These are phyloP conservation scores for Lasioglossum morio DNA, from an alignment of 2,888 invertebrate genomes.

Conservation along the genomic window DNA sequence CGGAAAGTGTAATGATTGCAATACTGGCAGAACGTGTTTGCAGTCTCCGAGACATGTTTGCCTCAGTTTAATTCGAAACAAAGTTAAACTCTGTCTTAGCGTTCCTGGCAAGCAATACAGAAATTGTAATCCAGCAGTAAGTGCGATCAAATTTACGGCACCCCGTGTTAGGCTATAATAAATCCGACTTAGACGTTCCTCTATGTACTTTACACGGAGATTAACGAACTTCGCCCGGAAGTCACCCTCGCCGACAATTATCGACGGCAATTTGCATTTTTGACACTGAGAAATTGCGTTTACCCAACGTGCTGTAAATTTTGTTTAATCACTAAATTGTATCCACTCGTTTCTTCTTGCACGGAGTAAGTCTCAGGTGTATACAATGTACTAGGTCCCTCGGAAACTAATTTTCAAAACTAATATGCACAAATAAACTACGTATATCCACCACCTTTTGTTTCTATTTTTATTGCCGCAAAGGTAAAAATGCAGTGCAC, in stretches of 20 bases:
- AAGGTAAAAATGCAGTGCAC: too few relatives aligned
- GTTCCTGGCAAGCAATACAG: not conserved
- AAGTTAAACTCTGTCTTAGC: not conserved
- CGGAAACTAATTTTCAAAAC: too few relatives aligned
- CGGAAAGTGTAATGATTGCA: too few relatives aligned
- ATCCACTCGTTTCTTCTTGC: too few relatives aligned
- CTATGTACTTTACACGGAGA: not conserved
- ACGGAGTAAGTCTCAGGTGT: too few relatives aligned
- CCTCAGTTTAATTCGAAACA: conserved; percentile 3
- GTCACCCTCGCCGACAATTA: not conserved
- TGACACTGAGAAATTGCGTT: not conserved
- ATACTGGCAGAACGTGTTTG: not conserved
- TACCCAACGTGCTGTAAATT: not conserved
- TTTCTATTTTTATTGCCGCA: too few relatives aligned
- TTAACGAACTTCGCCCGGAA: conserved; percentile 12
- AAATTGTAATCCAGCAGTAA: conserved; percentile 22
- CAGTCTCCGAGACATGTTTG: not conserved
- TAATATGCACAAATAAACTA: too few relatives aligned
- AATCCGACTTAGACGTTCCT: not conserved
- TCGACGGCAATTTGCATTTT: conserved; percentile 2
- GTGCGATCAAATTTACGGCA: conserved; percentile 1
- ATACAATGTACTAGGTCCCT: too few relatives aligned
- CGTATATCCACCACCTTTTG: too few relatives aligned
- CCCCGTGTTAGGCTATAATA: not conserved
- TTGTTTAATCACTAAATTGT: not conserved